Conservation (phyloP, 2,113 vertebrate genomes). For the Zosterops pallidus region DNA sequence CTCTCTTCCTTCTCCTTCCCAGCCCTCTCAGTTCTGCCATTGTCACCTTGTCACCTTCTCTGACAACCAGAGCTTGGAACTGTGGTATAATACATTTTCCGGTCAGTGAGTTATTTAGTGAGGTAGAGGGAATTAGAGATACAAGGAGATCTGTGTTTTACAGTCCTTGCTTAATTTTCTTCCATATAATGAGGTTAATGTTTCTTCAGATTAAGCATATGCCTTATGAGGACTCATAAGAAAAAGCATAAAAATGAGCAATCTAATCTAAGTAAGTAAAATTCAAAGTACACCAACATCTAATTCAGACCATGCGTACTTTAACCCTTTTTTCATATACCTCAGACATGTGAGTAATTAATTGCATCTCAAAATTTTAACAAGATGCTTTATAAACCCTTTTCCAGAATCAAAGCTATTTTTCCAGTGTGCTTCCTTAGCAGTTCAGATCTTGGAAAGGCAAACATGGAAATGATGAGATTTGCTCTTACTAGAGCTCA, state of each 20-base stretch:
- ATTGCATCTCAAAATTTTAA: not conserved
- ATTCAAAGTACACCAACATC: not conserved
- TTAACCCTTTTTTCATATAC: not conserved
- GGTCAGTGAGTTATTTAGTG: not conserved
- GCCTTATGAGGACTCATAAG: not conserved
- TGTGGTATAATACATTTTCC: not conserved
- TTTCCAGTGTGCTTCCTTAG: not conserved
- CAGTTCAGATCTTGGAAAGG: not conserved
- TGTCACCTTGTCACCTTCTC: not conserved
- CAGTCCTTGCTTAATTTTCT: not conserved
- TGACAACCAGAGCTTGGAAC: not conserved
- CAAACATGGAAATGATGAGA: not conserved
- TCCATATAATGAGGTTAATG: not conserved
- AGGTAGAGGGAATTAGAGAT: not conserved
- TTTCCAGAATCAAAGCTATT: not conserved
- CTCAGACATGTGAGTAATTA: not conserved
- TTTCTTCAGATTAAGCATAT: not conserved
- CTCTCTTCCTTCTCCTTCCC: not conserved
- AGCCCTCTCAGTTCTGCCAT: not conserved
- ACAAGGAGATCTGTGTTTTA: not conserved
- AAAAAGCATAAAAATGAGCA: not conserved
- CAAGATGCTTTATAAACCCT: not conserved
- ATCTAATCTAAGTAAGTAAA: not conserved
- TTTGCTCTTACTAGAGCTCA: not conserved
- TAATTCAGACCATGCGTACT: not conserved